These are phyloP conservation scores for Pelobates cultripes DNA, from an alignment of 2,797 vertebrate species.

Conservation along the genomic window DNA sequence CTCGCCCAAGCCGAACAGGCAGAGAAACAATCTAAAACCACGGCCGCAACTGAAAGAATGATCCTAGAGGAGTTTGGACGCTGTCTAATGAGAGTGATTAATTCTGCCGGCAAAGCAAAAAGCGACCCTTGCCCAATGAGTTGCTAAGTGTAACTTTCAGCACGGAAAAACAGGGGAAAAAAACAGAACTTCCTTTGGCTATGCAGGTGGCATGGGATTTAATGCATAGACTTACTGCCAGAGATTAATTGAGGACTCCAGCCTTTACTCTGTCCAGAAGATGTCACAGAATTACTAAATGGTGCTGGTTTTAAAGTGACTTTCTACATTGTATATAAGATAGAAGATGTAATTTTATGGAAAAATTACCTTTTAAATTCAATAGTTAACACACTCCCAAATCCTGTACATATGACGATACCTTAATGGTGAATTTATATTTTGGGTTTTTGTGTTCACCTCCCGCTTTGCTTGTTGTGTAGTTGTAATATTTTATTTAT, in stretches of 20 bases:
- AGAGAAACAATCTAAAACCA: conserved; percentile 85
- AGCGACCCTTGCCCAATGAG: conserved; percentile 90
- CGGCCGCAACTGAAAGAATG: conserved; percentile 86
- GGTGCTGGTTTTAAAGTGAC: conserved; percentile 73
- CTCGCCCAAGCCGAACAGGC: conserved; percentile 91
- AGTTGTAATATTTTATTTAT: conserved; percentile 9
- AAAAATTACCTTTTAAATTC: conserved; percentile 68
- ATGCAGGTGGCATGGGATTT: background rate
- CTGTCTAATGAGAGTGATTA: conserved; percentile 95
- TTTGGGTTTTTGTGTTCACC: conserved; percentile 56
- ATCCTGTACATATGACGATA: conserved; percentile 54
- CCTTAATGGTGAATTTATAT: conserved; percentile 62
- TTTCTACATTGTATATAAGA: conserved; percentile 61
- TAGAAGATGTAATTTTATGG: conserved; percentile 68
- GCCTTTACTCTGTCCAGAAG: conserved; percentile 55
- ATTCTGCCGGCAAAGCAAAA: conserved; percentile 94
- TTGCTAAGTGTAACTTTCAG: conserved; percentile 76
- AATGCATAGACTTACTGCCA: conserved; percentile 65
- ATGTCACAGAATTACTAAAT: conserved; percentile 60
- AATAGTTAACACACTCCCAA: conserved; percentile 59
- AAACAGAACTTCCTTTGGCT: conserved; percentile 52
- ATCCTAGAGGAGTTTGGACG: conserved; percentile 98
- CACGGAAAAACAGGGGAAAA: background rate
- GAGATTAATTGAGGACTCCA: conserved; percentile 23
- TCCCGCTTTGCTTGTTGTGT: background rate